These are phyloP conservation scores for Bufotes viridis DNA, from an alignment of 2,797 vertebrate species.

Conservation along the genomic window DNA sequence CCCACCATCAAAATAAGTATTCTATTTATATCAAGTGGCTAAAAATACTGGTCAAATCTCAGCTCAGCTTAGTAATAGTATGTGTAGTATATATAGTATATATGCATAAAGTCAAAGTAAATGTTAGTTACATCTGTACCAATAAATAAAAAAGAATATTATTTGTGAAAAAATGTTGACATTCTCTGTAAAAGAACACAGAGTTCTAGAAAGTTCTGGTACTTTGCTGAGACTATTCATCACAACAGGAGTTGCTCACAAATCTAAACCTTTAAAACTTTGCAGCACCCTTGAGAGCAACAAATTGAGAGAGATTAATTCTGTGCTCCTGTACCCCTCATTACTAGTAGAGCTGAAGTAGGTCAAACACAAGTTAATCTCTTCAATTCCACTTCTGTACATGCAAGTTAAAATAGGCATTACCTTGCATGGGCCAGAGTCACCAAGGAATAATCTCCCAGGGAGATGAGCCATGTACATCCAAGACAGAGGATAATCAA, in stretches of 20 bases:
- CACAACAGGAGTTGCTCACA: slow-evolving; percentile 79
- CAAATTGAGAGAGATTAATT: slow-evolving; percentile 86
- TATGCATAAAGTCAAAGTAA: not conserved
- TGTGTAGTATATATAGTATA: not conserved
- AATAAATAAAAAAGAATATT: not conserved
- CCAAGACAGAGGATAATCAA: slow-evolving; percentile 65
- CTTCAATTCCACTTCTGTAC: slow-evolving; percentile 80
- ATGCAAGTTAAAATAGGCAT: slow-evolving; percentile 73
- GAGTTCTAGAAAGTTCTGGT: slow-evolving; percentile 57
- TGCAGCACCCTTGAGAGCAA: slow-evolving; percentile 81
- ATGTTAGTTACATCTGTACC: not conserved
- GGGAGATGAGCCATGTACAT: slow-evolving; percentile 71
- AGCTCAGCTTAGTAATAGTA: not conserved
- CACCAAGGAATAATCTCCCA: slow-evolving; percentile 69
- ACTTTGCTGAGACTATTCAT: slow-evolving; percentile 68
- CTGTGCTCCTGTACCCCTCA: slow-evolving; percentile 80
- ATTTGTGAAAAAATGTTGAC: not conserved
- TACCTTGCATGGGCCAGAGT: slow-evolving; percentile 70
- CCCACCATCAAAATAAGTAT: not conserved
- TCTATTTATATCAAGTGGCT: not conserved
- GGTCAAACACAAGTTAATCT: slow-evolving; percentile 87
- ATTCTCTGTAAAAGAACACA: slow-evolving; percentile 28
- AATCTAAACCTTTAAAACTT: slow-evolving; percentile 80
- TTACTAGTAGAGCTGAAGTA: slow-evolving; percentile 81
- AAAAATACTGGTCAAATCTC: not conserved